phyloP scores from a whole-genome alignment of 2,797 vertebrate genomes.

The Microctenopoma stevenorrisi region DNA sequence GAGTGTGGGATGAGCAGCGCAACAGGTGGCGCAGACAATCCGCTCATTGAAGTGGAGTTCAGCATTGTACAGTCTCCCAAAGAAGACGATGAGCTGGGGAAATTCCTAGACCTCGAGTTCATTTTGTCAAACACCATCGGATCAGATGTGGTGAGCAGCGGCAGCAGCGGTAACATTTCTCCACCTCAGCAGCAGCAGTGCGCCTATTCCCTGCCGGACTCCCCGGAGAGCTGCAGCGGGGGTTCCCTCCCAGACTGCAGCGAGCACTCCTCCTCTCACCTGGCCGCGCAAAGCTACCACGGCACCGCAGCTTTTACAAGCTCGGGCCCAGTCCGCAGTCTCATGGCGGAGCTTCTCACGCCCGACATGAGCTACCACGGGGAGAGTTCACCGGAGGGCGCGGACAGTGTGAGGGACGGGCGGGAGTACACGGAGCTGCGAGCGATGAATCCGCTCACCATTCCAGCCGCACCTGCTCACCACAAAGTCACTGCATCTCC shows the following conservation, averaged over 20 bases:
- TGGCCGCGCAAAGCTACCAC: conserved; percentile 66
- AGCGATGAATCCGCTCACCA: conserved; percentile 59
- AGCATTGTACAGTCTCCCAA: conserved; percentile 81
- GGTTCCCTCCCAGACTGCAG: conserved; percentile 82
- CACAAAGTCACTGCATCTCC: conserved; percentile 65
- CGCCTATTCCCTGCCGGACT: conserved; percentile 89
- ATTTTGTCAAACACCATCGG: conserved; percentile 88
- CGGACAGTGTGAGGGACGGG: conserved; percentile 66
- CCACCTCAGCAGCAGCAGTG: conserved; percentile 59
- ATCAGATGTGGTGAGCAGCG: conserved; percentile 55
- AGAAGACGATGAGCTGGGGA: conserved; percentile 91
- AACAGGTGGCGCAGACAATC: conserved; percentile 62
- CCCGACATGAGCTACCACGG: conserved; percentile 80
- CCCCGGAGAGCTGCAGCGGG: conserved; percentile 90
- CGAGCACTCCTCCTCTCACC: conserved; percentile 69
- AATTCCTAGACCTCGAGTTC: conserved; percentile 92
- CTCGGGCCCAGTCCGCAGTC: conserved; percentile 82
- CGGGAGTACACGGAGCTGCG: conserved; percentile 89
- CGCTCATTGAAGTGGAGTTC: conserved; percentile 81
- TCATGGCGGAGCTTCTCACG: conserved; percentile 90
- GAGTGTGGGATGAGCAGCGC: conserved; percentile 40
- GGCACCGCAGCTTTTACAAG: conserved; percentile 59
- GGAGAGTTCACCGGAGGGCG: conserved; percentile 65
- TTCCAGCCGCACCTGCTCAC: conserved; percentile 33
- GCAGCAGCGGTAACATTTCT: conserved; percentile 38